These are phyloP conservation scores for Manduca sexta DNA, from an alignment of 1,140 invertebrate species.

Conservation along the genomic window DNA sequence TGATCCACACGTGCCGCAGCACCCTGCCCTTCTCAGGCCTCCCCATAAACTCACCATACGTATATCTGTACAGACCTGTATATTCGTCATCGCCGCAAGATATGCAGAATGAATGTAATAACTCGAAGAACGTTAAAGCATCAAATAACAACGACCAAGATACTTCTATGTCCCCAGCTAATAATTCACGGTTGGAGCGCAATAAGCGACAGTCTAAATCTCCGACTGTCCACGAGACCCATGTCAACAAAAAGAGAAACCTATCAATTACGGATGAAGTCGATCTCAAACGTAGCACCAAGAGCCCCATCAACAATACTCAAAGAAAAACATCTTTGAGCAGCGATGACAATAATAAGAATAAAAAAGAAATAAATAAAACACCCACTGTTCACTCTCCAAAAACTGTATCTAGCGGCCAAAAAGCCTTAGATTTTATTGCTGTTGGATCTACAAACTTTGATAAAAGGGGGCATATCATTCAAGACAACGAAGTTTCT, in stretches of 20 bases:
- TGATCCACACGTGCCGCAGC: constrained; percentile 72
- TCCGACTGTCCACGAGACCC: constrained; percentile 37
- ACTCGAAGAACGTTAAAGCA: constrained; percentile 10
- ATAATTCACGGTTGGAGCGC: constrained; percentile 17
- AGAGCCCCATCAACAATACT: constrained; percentile 19
- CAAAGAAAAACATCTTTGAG: constrained; percentile 30
- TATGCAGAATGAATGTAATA: constrained; percentile 3
- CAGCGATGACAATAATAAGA: constrained; percentile 15
- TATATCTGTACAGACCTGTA: constrained; percentile 40
- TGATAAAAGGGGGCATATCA: constrained; percentile 54
- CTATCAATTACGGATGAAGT: constrained; percentile 21
- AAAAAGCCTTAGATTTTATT: constrained; percentile 42
- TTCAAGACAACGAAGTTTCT: constrained; percentile 62
- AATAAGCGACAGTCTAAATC: constrained; percentile 56
- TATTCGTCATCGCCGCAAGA: constrained; percentile 21
- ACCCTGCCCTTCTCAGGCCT: constrained; percentile 48
- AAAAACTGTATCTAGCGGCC: neutral
- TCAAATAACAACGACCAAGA: constrained; percentile 17
- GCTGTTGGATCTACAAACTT: constrained; percentile 35
- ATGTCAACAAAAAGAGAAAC: constrained; percentile 46
- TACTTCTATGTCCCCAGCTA: constrained; percentile 10
- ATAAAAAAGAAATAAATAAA: constrained; percentile 19
- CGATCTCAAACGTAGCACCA: constrained; percentile 21
- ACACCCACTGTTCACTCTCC: constrained; percentile 4
- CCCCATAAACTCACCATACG: constrained; percentile 53